Conservation (phyloP, 2,113 vertebrate species). For the Empidonax alnorum region DNA sequence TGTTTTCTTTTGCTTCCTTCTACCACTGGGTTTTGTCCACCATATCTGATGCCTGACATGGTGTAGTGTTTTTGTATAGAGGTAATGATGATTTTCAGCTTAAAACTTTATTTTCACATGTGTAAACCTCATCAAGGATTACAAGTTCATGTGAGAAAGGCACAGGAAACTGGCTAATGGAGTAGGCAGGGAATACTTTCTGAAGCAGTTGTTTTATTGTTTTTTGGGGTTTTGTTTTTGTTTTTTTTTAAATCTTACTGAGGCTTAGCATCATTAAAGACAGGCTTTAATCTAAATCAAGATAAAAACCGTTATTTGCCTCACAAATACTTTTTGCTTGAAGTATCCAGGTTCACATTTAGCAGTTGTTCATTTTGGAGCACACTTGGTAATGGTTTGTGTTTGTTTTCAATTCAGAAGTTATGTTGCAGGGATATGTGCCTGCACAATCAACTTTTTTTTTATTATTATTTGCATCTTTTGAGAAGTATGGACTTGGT, state of each 20-base stretch:
- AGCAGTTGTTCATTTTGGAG: neutral
- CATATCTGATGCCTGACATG: neutral
- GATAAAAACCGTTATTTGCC: neutral
- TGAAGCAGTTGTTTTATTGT: neutral
- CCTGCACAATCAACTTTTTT: rapidly evolving
- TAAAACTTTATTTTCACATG: neutral
- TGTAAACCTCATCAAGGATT: neutral
- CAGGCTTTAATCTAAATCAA: neutral
- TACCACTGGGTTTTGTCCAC: neutral
- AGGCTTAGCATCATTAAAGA: neutral
- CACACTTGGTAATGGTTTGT: neutral
- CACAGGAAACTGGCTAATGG: neutral
- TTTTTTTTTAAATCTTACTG: neutral
- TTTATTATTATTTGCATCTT: neutral
- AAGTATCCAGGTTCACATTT: neutral
- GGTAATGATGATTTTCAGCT: neutral
- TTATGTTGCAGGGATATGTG: neutral
- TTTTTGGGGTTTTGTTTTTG: no score
- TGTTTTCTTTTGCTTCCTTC: neutral
- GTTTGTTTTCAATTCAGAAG: neutral
- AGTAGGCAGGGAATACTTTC: neutral
- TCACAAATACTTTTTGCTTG: neutral
- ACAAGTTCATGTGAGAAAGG: neutral
- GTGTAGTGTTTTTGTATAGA: neutral
- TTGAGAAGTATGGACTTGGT: neutral